Base-by-base conservation (phyloP, 1,140 invertebrate genomes). In the Cyclina sinensis region DNA sequence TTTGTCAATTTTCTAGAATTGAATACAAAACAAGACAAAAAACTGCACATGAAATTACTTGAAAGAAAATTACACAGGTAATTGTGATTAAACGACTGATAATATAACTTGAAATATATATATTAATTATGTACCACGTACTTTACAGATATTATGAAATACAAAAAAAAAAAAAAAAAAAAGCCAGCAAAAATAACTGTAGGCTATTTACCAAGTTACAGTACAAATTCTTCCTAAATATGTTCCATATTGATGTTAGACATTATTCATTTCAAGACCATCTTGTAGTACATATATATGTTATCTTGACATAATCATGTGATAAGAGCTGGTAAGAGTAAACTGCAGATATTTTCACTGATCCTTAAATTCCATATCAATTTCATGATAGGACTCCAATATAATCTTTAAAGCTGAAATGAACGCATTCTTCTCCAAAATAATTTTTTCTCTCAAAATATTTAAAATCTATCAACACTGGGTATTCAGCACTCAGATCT, bases 281-380 rank as follows among this genome's bases (percentile, higher is more conserved):
- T 70, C 32, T 4, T 32, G 24, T 12, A 18, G 62, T 21, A 1
- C 1, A 37, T 39, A 70, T 35, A 9, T n/a, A 11, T 14, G 7
- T 14, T 70, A 70, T 70, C 32, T 37, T 70, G 65, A 70, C 65
- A 70, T 32, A 70, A 70, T 70, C 65, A 37, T 9, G 18, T 1
- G 32, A 70, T 70, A 7, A 70, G 32, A 70, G 35, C 37, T 18
- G 18, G 1, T 18, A 14, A 35, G 57, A 37, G 65, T 37, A 27
- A 70, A 37, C 37, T n/a, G 1, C 32, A 18, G 16, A 70, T 70
- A 37, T 70, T 37, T 37, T 12, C 65, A 37, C 32, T n/a, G n/a
- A 62, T 21, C 57, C 57, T 62, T 62, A 62, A 62, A 70, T 18
- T 18, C 32, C 18, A 37, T 70, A 35, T 70, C 65, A 70, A 14